phyloP scores from a whole-genome alignment of 1,140 invertebrate genomes.

The Diachasma alloeum region DNA sequence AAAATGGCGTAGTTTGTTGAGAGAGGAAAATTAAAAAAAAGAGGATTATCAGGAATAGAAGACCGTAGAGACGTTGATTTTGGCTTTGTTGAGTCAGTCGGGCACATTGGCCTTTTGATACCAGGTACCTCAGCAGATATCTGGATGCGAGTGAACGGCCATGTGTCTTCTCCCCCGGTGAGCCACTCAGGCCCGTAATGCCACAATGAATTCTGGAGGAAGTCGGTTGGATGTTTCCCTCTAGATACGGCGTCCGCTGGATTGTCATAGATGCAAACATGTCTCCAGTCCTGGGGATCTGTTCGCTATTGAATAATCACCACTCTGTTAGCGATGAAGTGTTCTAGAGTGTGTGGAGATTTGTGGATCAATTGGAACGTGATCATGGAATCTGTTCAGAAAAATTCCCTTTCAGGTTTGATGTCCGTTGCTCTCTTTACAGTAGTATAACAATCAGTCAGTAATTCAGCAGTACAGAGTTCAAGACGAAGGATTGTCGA shows the following conservation, averaged over 20 bases:
- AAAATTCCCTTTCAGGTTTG: too few relatives aligned
- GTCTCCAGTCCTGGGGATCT: slow-evolving; percentile 33
- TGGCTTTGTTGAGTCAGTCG: background rate
- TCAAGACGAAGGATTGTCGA: too few relatives aligned
- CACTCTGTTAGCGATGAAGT: slow-evolving; percentile 55
- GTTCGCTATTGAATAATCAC: slow-evolving; percentile 39
- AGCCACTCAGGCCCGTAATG: slow-evolving; percentile 38
- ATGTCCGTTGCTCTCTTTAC: too few relatives aligned
- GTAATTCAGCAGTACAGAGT: too few relatives aligned
- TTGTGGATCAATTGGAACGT: slow-evolving; percentile 51
- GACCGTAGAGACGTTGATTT: background rate
- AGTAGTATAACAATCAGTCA: too few relatives aligned
- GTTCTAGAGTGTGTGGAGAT: slow-evolving; percentile 45
- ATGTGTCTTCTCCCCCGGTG: background rate
- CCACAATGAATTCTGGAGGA: slow-evolving; percentile 36
- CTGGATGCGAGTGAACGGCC: slow-evolving; percentile 15
- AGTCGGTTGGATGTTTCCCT: slow-evolving; percentile 10
- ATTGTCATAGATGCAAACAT: slow-evolving; percentile 33
- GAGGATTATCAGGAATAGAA: background rate
- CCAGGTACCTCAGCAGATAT: background rate
- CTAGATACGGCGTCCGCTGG: slow-evolving; percentile 40
- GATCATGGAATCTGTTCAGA: slow-evolving; percentile 56
- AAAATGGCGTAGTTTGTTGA: too few relatives aligned
- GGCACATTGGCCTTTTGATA: background rate
- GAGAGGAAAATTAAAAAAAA: too few relatives aligned